phyloP scores from a whole-genome alignment of 1,140 invertebrate genomes.

The Drosophila mojavensis region DNA sequence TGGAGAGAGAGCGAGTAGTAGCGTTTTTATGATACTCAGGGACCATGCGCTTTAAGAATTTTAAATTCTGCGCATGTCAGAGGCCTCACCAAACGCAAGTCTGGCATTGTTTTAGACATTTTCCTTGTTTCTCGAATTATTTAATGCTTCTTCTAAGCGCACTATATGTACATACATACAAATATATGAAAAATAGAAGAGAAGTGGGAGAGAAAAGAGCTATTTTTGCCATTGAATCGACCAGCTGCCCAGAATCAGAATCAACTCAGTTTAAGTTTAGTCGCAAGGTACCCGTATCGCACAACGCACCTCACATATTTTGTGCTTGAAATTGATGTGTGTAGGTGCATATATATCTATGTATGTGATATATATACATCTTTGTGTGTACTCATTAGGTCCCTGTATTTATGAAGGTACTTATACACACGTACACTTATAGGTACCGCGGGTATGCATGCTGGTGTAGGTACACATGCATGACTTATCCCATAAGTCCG shows the following conservation, averaged over 20 bases:
- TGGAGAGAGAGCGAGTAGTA: neutral
- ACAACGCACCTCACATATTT: slow-evolving; percentile 48
- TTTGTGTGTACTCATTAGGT: too few species aligned
- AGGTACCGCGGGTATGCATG: neutral
- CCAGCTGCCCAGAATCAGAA: slow-evolving; percentile 16
- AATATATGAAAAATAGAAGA: slow-evolving; percentile 2
- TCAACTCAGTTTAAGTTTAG: slow-evolving; percentile 59
- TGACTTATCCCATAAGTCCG: neutral
- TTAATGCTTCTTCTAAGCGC: slow-evolving; percentile 37
- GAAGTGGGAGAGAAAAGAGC: slow-evolving; percentile 8
- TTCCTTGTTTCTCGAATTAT: slow-evolving; percentile 65
- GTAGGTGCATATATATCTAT: neutral
- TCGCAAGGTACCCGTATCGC: slow-evolving; percentile 57
- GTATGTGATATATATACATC: neutral
- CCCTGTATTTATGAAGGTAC: too few species aligned
- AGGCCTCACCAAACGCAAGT: neutral
- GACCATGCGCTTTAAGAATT: slow-evolving; percentile 64
- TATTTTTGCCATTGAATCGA: slow-evolving; percentile 12
- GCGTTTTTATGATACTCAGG: neutral
- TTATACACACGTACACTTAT: neutral
- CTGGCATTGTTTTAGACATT: slow-evolving; percentile 36
- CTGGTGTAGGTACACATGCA: neutral
- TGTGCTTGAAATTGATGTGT: slow-evolving; percentile 34
- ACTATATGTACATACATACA: neutral
- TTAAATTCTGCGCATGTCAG: slow-evolving; percentile 38